Conservation (phyloP, 1,140 invertebrate species). For the Lycorma delicatula region DNA sequence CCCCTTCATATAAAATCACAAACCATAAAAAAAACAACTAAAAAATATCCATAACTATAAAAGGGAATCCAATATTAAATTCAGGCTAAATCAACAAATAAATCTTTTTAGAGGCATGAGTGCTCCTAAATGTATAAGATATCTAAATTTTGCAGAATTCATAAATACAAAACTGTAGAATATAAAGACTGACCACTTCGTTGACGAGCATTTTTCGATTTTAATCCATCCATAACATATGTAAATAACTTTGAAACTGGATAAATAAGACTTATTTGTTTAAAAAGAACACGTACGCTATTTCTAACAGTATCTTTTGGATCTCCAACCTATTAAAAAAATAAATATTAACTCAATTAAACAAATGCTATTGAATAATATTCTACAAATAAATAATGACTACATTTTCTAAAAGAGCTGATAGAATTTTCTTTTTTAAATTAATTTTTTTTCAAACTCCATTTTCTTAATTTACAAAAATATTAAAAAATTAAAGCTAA, state of each 20-base stretch:
- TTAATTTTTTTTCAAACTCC: too few relatives aligned
- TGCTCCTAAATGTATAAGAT: constrained; percentile 2
- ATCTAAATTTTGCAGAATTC: not conserved
- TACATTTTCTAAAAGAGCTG: too few relatives aligned
- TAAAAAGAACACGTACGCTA: constrained; percentile 76
- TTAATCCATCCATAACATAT: constrained; percentile 88
- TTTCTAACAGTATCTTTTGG: constrained; percentile 90
- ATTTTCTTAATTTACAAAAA: too few relatives aligned
- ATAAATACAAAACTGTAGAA: constrained; percentile 12
- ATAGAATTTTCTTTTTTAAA: too few relatives aligned
- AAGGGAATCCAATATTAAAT: too few relatives aligned
- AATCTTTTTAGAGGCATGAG: constrained; percentile 5
- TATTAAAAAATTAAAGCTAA: too few relatives aligned
- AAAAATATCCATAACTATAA: too few relatives aligned
- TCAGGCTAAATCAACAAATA: not conserved
- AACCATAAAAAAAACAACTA: not conserved
- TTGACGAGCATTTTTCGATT: constrained; percentile 94
- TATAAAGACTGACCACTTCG: constrained; percentile 55
- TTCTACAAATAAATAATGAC: too few relatives aligned
- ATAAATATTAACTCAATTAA: constrained; percentile 25
- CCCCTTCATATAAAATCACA: not conserved
- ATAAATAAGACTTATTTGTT: constrained; percentile 77
- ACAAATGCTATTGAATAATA: too few relatives aligned
- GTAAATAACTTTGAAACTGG: constrained; percentile 83
- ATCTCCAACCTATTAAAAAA: constrained; percentile 94